These are phyloP conservation scores for Xestia xanthographa DNA, from an alignment of 2,888 invertebrate genomes.

Conservation along the genomic window DNA sequence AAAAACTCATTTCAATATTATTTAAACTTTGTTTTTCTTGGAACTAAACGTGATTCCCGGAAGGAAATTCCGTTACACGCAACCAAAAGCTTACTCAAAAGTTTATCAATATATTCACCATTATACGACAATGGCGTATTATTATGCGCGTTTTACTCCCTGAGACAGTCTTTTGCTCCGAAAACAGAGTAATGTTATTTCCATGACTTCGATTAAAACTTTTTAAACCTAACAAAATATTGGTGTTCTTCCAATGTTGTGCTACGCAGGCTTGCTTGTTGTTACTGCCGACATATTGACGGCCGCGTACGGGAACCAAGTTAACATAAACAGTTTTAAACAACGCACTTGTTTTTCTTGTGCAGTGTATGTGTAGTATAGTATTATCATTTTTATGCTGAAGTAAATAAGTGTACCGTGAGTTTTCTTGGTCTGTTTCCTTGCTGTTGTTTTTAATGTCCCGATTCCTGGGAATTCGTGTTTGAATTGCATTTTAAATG, in stretches of 20 bases:
- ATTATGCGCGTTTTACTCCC: slow-evolving; percentile 27
- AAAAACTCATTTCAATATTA: slow-evolving; percentile 1
- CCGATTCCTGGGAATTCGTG: not conserved
- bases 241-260: slow-evolving; percentile 58
- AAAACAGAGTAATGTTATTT: slow-evolving; percentile 62
- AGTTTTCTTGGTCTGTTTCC: slow-evolving; percentile 12
- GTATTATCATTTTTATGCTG: slow-evolving; percentile 41
- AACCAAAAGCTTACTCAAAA: slow-evolving; percentile 45
- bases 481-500: slow-evolving; percentile 8
- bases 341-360: slow-evolving; percentile 60
- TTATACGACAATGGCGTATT: slow-evolving; percentile 30
- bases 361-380: slow-evolving; percentile 30
- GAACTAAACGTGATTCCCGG: slow-evolving; percentile 20
- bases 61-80: slow-evolving; percentile 17
- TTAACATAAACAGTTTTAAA: slow-evolving; percentile 55
- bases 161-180: slow-evolving; percentile 34
- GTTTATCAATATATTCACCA: slow-evolving; percentile 49
- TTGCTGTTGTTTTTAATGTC: slow-evolving; percentile 18
- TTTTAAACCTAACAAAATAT: slow-evolving; percentile 71
- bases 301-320: slow-evolving; percentile 30
- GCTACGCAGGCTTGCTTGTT: slow-evolving; percentile 50
- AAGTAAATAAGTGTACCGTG: slow-evolving; percentile 31
- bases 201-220: slow-evolving; percentile 73
- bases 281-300: slow-evolving; percentile 53
- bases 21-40: not conserved